Evolutionary conservation across 2,797 vertebrate genomes (phyloP).

Genomic region (Siniperca obscura): DNA sequence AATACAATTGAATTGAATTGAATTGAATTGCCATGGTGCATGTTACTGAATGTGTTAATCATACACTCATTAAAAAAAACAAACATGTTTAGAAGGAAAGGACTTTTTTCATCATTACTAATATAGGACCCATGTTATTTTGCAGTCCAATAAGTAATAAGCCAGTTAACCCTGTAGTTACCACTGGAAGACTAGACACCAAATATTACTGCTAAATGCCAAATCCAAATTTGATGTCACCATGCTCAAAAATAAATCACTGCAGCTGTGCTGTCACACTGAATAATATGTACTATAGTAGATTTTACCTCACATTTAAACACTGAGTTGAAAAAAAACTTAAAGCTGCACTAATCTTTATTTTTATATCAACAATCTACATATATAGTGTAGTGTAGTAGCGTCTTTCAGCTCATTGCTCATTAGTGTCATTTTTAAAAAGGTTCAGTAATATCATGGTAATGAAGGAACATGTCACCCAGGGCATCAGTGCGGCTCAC

Average conservation of each 20-base stretch:
- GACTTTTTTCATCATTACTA: constrained; percentile 3
- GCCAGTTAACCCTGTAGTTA: background rate
- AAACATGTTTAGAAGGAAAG: constrained; percentile 15
- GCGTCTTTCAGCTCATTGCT: background rate
- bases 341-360: background rate
- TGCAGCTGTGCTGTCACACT: background rate
- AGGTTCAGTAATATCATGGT: background rate
- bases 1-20: too few relatives aligned
- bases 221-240: background rate
- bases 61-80: constrained; percentile 13
- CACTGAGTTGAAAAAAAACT: background rate
- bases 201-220: background rate
- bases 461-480: background rate
- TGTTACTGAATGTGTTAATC: constrained; percentile 37
- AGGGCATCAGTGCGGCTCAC: background rate
- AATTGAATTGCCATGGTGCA: background rate
- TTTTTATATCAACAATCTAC: background rate
- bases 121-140: background rate
- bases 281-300: background rate
- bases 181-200: background rate
- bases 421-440: background rate
- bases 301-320: background rate
- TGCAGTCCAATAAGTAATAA: background rate
- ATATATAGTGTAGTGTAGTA: too few relatives aligned
- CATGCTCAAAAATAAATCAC: background rate